phyloP scores from a whole-genome alignment of 2,888 invertebrate species.

The Melanargia galathea region DNA sequence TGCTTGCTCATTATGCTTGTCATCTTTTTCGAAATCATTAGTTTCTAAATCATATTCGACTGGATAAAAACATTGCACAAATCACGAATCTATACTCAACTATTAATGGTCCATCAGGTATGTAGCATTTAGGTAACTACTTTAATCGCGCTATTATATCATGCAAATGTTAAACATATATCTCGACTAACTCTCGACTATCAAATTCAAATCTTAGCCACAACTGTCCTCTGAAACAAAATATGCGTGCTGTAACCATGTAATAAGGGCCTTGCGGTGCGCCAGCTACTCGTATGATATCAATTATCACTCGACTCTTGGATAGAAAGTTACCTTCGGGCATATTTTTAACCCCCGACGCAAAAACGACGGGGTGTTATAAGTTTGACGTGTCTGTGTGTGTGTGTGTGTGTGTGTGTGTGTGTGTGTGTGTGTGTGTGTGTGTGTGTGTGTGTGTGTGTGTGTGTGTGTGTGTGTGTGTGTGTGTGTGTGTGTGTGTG shows the following conservation, averaged over 20 bases:
- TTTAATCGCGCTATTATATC: neutral
- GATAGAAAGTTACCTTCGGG: conserved; percentile 20
- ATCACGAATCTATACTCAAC: no score
- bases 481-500: no score
- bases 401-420: no score
- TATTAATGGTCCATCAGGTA: no score
- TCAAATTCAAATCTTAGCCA: conserved; percentile 10
- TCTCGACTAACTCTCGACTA: conserved; percentile 10
- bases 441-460: no score
- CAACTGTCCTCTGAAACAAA: conserved; percentile 22
- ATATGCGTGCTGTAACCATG: conserved; percentile 19
- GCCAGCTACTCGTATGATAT: conserved; percentile 8
- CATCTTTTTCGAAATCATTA: conserved; percentile 14
- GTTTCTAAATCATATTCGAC: neutral
- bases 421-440: no score
- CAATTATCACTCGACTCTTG: conserved; percentile 16
- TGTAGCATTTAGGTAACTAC: neutral
- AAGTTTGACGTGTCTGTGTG: no score
- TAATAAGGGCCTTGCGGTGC: conserved; percentile 22
- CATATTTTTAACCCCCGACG: neutral
- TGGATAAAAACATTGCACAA: neutral
- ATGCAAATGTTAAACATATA: no score
- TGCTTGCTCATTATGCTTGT: neutral
- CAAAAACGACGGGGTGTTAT: no score
- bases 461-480: no score